Conservation (phyloP, 2,113 vertebrate genomes). For the Bufo gargarizans region DNA sequence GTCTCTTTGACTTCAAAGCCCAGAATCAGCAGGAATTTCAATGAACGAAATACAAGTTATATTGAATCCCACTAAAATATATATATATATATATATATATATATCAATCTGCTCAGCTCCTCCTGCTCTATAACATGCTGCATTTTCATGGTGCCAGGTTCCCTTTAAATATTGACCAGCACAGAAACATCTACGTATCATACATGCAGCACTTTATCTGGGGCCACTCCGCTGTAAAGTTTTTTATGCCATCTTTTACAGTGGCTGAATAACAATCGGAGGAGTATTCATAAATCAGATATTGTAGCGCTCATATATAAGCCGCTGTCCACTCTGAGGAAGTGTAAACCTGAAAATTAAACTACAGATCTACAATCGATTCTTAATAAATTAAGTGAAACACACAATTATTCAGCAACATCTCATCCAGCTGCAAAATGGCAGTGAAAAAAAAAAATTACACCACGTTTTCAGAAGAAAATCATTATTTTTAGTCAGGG, state of each 20-base stretch:
- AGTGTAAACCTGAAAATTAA: slow-evolving; percentile 39
- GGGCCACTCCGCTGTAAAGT: neutral
- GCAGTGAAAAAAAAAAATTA: neutral
- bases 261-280: neutral
- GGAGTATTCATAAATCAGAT: slow-evolving; percentile 25
- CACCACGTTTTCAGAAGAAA: neutral
- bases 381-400: slow-evolving; percentile 38
- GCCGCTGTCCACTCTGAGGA: slow-evolving; percentile 15
- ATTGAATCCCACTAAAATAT: no score
- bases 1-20: no score
- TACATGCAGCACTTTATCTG: neutral
- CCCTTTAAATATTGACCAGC: neutral
- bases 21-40: no score
- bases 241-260: neutral
- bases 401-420: slow-evolving; percentile 2
- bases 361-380: slow-evolving; percentile 20
- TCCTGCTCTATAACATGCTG: no score
- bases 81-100: no score
- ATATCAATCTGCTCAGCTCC: no score
- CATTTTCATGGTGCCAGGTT: no score
- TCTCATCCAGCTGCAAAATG: neutral
- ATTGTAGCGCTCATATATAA: slow-evolving; percentile 13
- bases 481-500: neutral
- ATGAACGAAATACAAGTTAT: no score
- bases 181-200: neutral